A percentile compares a stretch with the other conserved stretches of the same genome.
Conservation (phyloP, 2,797 vertebrate species). For the Luscinia megarhynchos region DNA sequence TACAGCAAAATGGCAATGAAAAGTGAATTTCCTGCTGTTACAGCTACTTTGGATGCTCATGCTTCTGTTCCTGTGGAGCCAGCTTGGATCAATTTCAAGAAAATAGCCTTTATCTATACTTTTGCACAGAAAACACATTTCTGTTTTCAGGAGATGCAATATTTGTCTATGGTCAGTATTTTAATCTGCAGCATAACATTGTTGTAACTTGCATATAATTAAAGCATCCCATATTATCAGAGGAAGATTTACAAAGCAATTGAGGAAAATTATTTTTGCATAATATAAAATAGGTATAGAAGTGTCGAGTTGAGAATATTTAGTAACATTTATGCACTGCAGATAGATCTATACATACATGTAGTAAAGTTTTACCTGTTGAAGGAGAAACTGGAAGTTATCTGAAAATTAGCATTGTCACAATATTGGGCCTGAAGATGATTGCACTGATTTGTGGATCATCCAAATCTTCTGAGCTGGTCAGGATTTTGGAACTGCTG, state of each 20-base stretch:
- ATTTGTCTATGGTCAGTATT: conserved; percentile 1
- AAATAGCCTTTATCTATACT: conserved; percentile 73
- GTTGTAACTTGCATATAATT: conserved; percentile 1
- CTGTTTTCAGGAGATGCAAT: conserved; percentile 60
- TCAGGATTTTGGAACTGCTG: background rate
- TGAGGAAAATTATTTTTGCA: background rate
- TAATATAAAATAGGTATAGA: background rate
- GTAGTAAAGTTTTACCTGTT: background rate
- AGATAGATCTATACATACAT: background rate
- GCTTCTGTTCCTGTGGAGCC: conserved; percentile 57
- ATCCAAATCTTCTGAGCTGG: background rate
- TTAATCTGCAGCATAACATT: background rate
- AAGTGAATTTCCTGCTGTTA: conserved; percentile 65
- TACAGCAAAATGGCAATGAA: conserved; percentile 44
- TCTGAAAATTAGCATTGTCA: background rate
- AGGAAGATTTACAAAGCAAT: background rate
- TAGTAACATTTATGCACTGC: background rate
- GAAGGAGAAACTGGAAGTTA: background rate
- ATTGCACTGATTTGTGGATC: background rate
- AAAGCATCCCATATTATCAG: background rate
- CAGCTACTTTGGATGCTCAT: conserved; percentile 53
- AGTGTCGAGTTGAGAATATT: background rate
- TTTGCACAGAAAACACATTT: conserved; percentile 63
- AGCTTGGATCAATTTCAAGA: conserved; percentile 68
- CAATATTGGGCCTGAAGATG: background rate